phyloP scores from a whole-genome alignment of 2,797 vertebrate genomes.

The Siniperca scherzeri region DNA sequence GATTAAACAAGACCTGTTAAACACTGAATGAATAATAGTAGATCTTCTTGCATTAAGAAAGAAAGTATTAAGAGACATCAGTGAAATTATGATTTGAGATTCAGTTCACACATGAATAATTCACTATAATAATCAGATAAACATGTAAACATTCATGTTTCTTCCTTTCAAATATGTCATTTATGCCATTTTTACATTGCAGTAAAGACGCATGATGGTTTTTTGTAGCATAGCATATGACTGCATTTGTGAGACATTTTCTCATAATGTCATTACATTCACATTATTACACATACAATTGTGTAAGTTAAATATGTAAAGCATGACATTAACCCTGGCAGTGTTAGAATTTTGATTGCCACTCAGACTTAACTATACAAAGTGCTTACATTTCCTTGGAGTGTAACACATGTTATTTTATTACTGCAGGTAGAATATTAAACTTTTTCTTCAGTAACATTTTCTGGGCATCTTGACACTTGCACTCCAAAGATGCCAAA shows the following conservation, averaged over 20 bases:
- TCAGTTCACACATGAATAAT: constrained; percentile 15
- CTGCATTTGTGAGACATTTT: neutral
- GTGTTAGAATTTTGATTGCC: constrained; percentile 2
- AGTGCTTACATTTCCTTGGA: constrained; percentile 3
- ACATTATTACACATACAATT: neutral
- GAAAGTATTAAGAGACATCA: constrained; percentile 17
- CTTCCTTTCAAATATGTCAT: constrained; percentile 7
- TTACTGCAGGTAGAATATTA: constrained; percentile 19
- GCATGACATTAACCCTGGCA: neutral
- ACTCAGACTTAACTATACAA: constrained; percentile 6
- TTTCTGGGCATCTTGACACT: constrained; percentile 21
- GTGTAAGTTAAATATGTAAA: constrained; percentile 1
- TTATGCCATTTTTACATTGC: neutral
- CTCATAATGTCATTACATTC: neutral
- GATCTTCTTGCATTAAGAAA: constrained; percentile 13
- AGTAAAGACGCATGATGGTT: neutral
- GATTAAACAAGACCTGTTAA: constrained; percentile 28
- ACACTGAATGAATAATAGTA: constrained; percentile 4
- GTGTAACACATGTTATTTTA: constrained; percentile 42
- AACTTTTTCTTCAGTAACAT: constrained; percentile 19
- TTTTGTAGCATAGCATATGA: neutral
- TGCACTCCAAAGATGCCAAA: constrained; percentile 25
- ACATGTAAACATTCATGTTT: constrained; percentile 14
- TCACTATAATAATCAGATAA: constrained; percentile 8
- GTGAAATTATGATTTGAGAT: constrained; percentile 28